A percentile compares a stretch with the other conserved stretches of the same genome.
These are phyloP conservation scores for Arvicanthis niloticus DNA, from an alignment of 2,113 vertebrate genomes.

Conservation along the genomic window DNA sequence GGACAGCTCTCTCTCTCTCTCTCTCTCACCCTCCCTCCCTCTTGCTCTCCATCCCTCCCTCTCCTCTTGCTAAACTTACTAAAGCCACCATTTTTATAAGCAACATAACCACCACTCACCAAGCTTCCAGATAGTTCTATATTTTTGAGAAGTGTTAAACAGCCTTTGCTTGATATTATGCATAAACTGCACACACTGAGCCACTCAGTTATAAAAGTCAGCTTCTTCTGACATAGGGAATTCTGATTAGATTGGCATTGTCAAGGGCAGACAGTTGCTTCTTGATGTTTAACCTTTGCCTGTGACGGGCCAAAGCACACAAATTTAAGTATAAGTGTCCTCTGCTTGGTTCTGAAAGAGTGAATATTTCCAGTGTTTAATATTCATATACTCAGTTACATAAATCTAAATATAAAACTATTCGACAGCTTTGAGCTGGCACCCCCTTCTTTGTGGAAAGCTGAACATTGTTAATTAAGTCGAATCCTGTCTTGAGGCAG, in stretches of 20 bases:
- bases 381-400: slow-evolving; percentile 34
- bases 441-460: neutral
- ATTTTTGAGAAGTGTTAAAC: slow-evolving; percentile 34
- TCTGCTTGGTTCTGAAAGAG: neutral
- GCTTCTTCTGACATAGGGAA: slow-evolving; percentile 19
- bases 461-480: neutral
- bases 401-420: slow-evolving; percentile 58
- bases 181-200: slow-evolving; percentile 58
- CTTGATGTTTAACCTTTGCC: neutral
- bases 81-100: neutral
- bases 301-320: slow-evolving; percentile 25
- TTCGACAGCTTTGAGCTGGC: neutral
- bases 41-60: neutral
- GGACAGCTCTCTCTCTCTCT: neutral
- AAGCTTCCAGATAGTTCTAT: too few relatives aligned
- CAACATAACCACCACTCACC: neutral
- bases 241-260: slow-evolving; percentile 3
- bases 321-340: neutral
- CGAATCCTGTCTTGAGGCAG: slow-evolving; percentile 65
- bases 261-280: slow-evolving; percentile 1
- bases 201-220: slow-evolving; percentile 52
- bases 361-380: slow-evolving; percentile 11
- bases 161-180: slow-evolving; percentile 48
- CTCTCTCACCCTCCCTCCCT: too few relatives aligned
- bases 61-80: neutral